Percentiles rank a stretch among this genome's conserved stretches.
Conservation (phyloP, 37 sponge, comb jelly and placozoan genomes). For the Beroe forskalii region DNA sequence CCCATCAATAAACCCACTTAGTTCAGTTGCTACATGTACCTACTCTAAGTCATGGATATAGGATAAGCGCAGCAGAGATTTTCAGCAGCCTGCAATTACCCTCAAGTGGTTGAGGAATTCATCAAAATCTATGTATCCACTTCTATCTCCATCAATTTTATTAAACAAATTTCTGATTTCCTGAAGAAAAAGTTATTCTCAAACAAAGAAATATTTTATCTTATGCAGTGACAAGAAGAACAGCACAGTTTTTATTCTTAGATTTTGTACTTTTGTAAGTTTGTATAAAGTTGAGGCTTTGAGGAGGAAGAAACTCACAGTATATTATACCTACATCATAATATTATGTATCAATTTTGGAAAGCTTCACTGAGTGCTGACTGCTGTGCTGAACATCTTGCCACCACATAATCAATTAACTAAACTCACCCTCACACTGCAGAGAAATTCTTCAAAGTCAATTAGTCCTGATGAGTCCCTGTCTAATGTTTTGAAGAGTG, state of each 20-base stretch:
- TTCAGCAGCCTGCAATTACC: constrained; percentile 67
- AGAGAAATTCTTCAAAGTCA: constrained; percentile 91
- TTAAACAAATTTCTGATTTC: constrained; percentile 74
- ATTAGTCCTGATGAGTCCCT: constrained; percentile 78
- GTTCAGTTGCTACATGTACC: no score
- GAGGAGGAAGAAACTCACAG: no score
- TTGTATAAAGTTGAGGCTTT: no score
- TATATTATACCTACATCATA: no score
- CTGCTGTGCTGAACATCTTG: not conserved
- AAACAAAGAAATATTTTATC: not conserved
- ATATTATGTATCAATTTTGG: no score
- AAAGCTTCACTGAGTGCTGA: no score
- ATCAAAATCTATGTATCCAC: constrained; percentile 84
- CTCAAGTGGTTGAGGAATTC: constrained; percentile 84
- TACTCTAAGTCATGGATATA: no score
- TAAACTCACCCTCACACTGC: constrained; percentile 74
- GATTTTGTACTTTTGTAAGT: not conserved
- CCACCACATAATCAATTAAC: not conserved
- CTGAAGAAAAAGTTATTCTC: constrained; percentile 62
- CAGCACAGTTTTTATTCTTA: not conserved
- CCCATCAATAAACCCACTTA: no score
- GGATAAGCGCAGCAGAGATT: no score
- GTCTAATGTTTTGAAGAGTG: constrained; percentile 79
- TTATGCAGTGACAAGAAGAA: not conserved
- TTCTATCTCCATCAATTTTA: constrained; percentile 80